Evolutionary conservation across 2,113 vertebrate species (phyloP).

Genomic region (Oncorhynchus keta): DNA sequence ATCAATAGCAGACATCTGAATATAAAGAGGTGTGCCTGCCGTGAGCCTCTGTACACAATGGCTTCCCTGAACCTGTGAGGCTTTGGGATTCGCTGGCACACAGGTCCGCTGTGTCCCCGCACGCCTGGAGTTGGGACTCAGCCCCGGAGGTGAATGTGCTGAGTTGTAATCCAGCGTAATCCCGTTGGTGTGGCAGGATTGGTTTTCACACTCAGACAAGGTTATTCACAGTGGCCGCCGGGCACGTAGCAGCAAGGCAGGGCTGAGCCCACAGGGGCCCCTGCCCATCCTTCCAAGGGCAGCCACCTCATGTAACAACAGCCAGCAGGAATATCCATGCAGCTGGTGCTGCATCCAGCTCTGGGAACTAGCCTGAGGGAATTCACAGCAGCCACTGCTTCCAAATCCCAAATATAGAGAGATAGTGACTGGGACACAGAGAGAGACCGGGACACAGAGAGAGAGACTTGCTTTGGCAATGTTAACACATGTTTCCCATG

Average conservation of each 20-base stretch:
- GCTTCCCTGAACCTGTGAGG: not conserved
- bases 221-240: conserved; percentile 46
- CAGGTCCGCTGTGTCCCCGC: not conserved
- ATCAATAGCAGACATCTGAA: conserved; percentile 66
- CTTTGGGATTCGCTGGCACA: not conserved
- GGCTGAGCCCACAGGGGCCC: not conserved
- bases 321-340: not conserved
- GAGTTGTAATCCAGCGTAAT: conserved; percentile 78
- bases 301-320: not conserved
- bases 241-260: conserved; percentile 28
- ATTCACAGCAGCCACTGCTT: not conserved
- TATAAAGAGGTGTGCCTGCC: conserved; percentile 35
- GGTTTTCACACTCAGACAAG: conserved; percentile 63
- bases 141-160: conserved; percentile 70
- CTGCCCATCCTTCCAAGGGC: not conserved
- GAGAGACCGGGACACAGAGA: not conserved
- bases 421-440: not conserved
- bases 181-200: conserved; percentile 65
- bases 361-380: not conserved
- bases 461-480: not conserved
- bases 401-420: not conserved
- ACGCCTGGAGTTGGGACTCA: conserved; percentile 42
- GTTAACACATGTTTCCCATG: too few species aligned
- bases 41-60: not conserved
- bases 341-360: not conserved